Evolutionary conservation across 2,888 invertebrate genomes (phyloP).

Genomic region (Drosophila putrida): DNA sequence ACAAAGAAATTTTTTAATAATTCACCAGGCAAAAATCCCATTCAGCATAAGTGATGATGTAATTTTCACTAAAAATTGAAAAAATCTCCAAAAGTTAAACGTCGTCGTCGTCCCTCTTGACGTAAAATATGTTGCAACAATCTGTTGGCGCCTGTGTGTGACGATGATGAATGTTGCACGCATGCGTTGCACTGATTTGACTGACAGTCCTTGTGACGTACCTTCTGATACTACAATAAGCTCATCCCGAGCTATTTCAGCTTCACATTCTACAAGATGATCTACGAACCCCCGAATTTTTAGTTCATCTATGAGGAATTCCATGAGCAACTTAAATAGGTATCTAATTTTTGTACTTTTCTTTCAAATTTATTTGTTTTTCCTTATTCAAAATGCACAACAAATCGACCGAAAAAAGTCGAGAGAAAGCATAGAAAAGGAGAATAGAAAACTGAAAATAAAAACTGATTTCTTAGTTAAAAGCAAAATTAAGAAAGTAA

Average conservation of each 20-base stretch:
- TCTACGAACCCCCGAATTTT: too few relatives aligned
- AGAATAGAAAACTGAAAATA: too few relatives aligned
- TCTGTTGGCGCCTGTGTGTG: slow-evolving; percentile 67
- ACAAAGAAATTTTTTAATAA: slow-evolving; percentile 83
- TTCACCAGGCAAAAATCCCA: slow-evolving; percentile 71
- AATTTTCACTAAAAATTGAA: slow-evolving; percentile 79
- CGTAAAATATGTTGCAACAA: slow-evolving; percentile 80
- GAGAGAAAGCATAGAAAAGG: too few relatives aligned
- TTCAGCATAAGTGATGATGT: slow-evolving; percentile 81
- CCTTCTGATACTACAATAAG: not conserved
- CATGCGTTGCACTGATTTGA: slow-evolving; percentile 75
- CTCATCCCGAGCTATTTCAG: not conserved
- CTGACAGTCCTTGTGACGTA: slow-evolving; percentile 9
- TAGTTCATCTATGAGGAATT: too few relatives aligned
- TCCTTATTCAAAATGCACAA: too few relatives aligned
- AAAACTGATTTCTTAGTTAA: too few relatives aligned
- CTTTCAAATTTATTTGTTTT: too few relatives aligned
- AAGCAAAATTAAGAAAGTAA: too few relatives aligned
- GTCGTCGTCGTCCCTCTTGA: slow-evolving; percentile 29
- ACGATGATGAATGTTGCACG: slow-evolving; percentile 80
- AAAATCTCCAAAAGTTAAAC: slow-evolving; percentile 61
- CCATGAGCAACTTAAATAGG: too few relatives aligned
- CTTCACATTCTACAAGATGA: not conserved
- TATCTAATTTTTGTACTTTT: too few relatives aligned
- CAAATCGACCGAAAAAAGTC: too few relatives aligned